These are phyloP conservation scores for Ceratosolen solmsi DNA, from an alignment of 1,140 invertebrate species.

Conservation along the genomic window DNA sequence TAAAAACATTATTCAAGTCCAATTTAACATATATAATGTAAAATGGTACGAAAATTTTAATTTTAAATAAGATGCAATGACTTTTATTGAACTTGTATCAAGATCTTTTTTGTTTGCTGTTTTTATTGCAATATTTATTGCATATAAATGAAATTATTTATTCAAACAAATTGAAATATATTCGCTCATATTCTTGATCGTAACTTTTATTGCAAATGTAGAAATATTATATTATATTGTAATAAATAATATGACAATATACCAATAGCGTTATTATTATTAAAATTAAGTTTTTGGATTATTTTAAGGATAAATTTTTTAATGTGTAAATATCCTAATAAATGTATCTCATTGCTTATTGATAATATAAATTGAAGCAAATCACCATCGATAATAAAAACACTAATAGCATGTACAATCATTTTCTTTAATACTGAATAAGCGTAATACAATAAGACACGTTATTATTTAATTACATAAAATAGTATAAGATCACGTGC, in stretches of 20 bases:
- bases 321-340: slow-evolving; percentile 11
- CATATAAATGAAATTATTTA: too few species aligned
- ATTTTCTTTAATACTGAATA: background rate
- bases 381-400: slow-evolving; percentile 8
- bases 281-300: background rate
- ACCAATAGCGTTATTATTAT: background rate
- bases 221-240: too few species aligned
- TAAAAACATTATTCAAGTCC: too few species aligned
- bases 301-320: background rate
- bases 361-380: background rate
- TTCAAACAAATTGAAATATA: too few species aligned
- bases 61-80: too few species aligned
- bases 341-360: slow-evolving; percentile 23
- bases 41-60: too few species aligned
- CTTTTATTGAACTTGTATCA: too few species aligned
- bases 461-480: background rate
- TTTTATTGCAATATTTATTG: too few species aligned
- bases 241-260: background rate
- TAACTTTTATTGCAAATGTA: too few species aligned
- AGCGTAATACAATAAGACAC: background rate
- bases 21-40: too few species aligned
- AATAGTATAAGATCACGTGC: background rate
- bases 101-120: too few species aligned
- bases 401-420: background rate
- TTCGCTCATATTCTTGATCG: too few species aligned